Conservation (phyloP, 1,140 invertebrate genomes). For the Lamellibrachia luymesi region DNA sequence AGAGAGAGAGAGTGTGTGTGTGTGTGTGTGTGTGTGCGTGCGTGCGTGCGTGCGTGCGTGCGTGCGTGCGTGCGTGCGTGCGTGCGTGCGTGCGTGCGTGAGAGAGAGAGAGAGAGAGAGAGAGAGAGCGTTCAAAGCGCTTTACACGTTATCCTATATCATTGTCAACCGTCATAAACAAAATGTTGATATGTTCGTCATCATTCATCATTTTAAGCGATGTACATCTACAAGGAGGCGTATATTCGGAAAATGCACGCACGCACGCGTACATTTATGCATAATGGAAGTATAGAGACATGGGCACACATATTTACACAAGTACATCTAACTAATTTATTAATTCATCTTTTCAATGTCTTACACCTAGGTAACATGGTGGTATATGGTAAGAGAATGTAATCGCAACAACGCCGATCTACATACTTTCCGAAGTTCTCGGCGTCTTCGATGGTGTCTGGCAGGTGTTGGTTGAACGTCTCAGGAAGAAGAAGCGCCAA, state of each 20-base stretch:
- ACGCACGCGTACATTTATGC: not conserved
- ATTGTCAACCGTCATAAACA: too few species aligned
- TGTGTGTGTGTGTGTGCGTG: too few species aligned
- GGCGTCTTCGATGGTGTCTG: conserved; percentile 64
- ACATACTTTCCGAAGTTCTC: conserved; percentile 35
- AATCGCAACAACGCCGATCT: not conserved
- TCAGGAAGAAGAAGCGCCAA: conserved; percentile 62
- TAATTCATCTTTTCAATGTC: not conserved
- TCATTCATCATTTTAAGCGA: too few species aligned
- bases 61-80: too few species aligned
- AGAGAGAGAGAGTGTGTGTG: too few species aligned
- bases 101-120: too few species aligned
- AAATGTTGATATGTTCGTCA: too few species aligned
- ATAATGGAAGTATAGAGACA: not conserved
- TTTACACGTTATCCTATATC: too few species aligned
- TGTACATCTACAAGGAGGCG: too few species aligned
- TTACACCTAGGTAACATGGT: not conserved
- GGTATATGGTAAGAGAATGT: not conserved
- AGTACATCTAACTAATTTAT: not conserved
- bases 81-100: too few species aligned
- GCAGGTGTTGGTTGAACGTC: conserved; percentile 61
- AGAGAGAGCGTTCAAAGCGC: too few species aligned
- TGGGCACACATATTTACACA: not conserved
- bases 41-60: too few species aligned
- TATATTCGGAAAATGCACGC: not conserved